Base-by-base conservation (phyloP, 2,888 invertebrate species). In the Watsonalla cultraria region DNA sequence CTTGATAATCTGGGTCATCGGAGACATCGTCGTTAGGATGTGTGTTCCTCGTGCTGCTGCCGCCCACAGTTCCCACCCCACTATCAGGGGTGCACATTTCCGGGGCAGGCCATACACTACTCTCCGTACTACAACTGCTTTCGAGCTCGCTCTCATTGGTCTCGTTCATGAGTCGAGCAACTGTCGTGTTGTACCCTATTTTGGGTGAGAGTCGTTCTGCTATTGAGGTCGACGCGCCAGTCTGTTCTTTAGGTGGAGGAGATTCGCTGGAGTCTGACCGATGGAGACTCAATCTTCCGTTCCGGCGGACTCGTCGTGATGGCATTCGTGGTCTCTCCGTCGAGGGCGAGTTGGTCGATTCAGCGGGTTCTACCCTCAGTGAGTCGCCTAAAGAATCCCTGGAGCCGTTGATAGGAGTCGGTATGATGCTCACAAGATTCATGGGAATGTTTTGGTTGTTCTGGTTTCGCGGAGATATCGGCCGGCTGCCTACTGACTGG, bases 331-430 rank as follows among this genome's bases (percentile, higher is more conserved):
- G 59, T 24, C 87, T 62, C 9, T 51, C 73, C 37, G 84, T 84
- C 0, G 70, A 66, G 0, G 61, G 72, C 6, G 74, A 73, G 0
- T 81, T 72, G 0, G 78, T 71, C 0, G 79, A 72, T 24, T 75
- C 82, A 0, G 70, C 74, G 0, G 77, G 74, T 37, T 85, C 88
- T 0, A 79, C 74, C 7, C 84, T 68, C 0, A 86, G 68, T 0
- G 86, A 82, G 13, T 89, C 88, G 8, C 83, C 84, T 7, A 88
- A 64, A 0, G 84, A 80, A 63, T 90, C 87, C 51, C 92, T 86
- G 0, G 90, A 91, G 2, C 93, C 93, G 70, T 93, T 93, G 54
- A 93, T 78, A 0, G 93, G 93, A 0, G 93, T 93, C 0, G 93
- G 93, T 45, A 93, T 74, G 54, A 92, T 92, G 72, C 91, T 92